Percentiles rank a stretch among this genome's conserved stretches.
phyloP scores from a whole-genome alignment of 2,797 vertebrate species.

The Pseudotriccus pelzelni region DNA sequence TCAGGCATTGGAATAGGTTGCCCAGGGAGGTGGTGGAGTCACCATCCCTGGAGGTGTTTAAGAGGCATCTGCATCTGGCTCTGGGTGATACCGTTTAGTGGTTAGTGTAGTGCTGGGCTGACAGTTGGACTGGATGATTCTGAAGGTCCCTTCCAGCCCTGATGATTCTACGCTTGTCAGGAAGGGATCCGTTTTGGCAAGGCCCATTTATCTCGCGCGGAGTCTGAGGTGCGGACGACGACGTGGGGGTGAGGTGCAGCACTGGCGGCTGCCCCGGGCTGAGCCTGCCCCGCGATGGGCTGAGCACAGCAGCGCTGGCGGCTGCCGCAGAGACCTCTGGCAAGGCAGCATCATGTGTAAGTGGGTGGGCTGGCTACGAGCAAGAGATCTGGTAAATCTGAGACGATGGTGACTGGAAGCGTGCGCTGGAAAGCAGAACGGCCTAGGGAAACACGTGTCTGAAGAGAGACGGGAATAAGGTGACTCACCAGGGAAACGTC shows the following conservation, averaged over 20 bases:
- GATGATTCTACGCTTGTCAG: background rate
- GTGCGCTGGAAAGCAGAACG: background rate
- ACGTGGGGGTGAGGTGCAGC: accelerated
- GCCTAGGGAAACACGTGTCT: background rate
- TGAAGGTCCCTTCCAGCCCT: background rate
- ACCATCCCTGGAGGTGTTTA: background rate
- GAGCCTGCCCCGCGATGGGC: background rate
- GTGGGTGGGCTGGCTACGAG: background rate
- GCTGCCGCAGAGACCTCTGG: background rate
- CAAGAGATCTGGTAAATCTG: background rate
- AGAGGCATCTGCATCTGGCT: background rate
- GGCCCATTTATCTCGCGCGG: background rate
- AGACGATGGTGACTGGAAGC: background rate
- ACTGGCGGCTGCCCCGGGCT: accelerated
- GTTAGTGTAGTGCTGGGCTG: background rate
- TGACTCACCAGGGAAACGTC: background rate
- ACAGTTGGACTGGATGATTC: background rate
- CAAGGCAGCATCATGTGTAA: background rate
- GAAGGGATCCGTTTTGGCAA: background rate
- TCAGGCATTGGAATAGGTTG: background rate
- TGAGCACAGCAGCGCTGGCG: background rate
- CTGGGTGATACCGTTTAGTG: background rate
- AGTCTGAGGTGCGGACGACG: accelerated
- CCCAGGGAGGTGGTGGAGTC: background rate
- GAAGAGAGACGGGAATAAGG: background rate